Percentiles rank a stretch among this genome's conserved stretches.
Evolutionary conservation across 2,113 vertebrate genomes (phyloP).

Genomic region (Siniperca chuatsi): DNA sequence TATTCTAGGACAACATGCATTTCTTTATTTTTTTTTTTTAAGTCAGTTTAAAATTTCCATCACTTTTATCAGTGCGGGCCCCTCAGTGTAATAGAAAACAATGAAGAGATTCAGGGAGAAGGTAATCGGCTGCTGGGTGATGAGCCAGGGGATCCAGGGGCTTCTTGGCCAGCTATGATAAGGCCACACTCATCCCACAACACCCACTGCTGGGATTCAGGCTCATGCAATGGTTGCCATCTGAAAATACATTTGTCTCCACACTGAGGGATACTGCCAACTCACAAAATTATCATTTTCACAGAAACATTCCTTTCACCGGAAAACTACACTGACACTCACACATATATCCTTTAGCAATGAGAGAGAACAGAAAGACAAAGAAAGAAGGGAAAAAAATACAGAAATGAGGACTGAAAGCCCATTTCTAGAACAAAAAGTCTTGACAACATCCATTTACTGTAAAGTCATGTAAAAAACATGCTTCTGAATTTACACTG

Average conservation of each 20-base stretch:
- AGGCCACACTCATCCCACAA: slow-evolving; percentile 62
- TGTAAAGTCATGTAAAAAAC: slow-evolving; percentile 7
- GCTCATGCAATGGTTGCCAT: slow-evolving; percentile 32
- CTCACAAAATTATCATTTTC: slow-evolving; percentile 50
- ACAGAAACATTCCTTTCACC: slow-evolving; percentile 37
- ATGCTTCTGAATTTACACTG: neutral
- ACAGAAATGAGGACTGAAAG: neutral
- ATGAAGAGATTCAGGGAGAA: slow-evolving; percentile 61
- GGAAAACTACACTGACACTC: neutral
- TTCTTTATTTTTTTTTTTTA: slow-evolving; percentile 9
- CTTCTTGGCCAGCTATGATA: slow-evolving; percentile 68
- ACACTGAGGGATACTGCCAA: slow-evolving; percentile 34
- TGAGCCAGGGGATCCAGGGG: slow-evolving; percentile 71
- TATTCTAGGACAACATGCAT: neutral
- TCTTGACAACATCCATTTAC: slow-evolving; percentile 24
- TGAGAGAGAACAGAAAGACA: slow-evolving; percentile 2
- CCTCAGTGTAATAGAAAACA: slow-evolving; percentile 55
- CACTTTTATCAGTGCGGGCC: slow-evolving; percentile 55
- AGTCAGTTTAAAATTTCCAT: slow-evolving; percentile 33
- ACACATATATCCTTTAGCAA: neutral
- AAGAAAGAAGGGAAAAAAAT: neutral
- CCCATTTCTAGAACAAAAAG: slow-evolving; percentile 2
- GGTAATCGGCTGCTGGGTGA: slow-evolving; percentile 70
- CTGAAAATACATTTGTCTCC: slow-evolving; percentile 58
- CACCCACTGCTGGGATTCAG: slow-evolving; percentile 49